These are phyloP conservation scores for Linurgus olivaceus DNA, from an alignment of 2,797 vertebrate species.

Conservation along the genomic window DNA sequence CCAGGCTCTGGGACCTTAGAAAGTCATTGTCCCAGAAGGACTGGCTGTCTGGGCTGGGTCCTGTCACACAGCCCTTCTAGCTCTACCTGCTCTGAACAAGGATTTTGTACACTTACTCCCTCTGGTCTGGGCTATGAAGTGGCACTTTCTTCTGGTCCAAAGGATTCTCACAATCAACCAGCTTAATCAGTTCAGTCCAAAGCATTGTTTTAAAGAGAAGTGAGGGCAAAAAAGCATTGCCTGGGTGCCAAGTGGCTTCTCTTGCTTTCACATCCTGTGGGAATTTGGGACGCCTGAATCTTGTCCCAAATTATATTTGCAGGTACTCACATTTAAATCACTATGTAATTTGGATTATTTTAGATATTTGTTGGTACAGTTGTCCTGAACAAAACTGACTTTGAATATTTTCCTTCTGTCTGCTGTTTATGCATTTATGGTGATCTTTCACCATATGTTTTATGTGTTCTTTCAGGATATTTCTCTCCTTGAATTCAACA, in stretches of 20 bases:
- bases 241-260: background rate
- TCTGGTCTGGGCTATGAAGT: background rate
- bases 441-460: background rate
- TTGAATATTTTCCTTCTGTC: background rate
- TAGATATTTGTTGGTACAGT: background rate
- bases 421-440: background rate
- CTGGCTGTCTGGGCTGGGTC: background rate
- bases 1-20: accelerated
- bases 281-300: background rate
- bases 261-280: background rate
- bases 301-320: accelerated
- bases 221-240: background rate
- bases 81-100: background rate
- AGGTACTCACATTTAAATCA: background rate
- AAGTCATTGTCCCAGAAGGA: accelerated
- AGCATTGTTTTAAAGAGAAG: background rate
- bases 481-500: background rate
- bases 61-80: accelerated
- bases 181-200: background rate
- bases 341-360: background rate
- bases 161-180: background rate
- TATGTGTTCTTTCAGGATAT: background rate
- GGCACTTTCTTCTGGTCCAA: background rate
- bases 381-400: background rate
- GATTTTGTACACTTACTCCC: background rate